Conservation (phyloP, 2,113 vertebrate genomes). For the Lamprotornis superbus region DNA sequence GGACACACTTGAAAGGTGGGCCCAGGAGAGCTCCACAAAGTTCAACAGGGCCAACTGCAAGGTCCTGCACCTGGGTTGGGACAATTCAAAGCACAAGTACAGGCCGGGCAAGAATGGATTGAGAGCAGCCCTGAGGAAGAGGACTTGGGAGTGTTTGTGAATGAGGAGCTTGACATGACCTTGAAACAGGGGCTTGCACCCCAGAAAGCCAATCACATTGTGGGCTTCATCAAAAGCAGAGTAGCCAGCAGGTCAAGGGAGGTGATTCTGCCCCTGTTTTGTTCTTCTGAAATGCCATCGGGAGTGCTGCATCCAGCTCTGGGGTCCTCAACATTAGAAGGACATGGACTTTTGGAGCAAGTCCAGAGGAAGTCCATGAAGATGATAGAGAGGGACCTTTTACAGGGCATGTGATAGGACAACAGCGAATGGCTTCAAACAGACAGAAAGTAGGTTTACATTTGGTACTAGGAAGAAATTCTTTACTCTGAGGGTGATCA, state of each 20-base stretch:
- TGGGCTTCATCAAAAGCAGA: neutral
- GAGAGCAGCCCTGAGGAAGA: neutral
- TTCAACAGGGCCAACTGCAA: neutral
- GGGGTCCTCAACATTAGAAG: neutral
- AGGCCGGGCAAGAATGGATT: neutral
- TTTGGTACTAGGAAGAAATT: neutral
- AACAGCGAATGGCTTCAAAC: neutral
- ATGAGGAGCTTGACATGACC: neutral
- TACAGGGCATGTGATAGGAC: neutral
- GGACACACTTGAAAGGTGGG: neutral
- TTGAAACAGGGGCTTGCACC: neutral
- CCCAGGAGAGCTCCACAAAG: accelerated
- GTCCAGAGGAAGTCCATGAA: neutral
- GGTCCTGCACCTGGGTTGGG: neutral
- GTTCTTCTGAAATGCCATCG: neutral
- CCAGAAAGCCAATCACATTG: neutral
- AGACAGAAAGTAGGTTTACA: neutral
- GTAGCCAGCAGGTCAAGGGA: neutral
- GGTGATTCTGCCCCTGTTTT: neutral
- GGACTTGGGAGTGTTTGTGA: neutral
- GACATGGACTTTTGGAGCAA: neutral
- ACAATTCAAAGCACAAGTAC: neutral
- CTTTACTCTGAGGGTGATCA: neutral
- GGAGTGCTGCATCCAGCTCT: neutral
- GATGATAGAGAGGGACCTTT: neutral